Base-by-base conservation (phyloP, 2,113 vertebrate species). In the Salminus brasiliensis region DNA sequence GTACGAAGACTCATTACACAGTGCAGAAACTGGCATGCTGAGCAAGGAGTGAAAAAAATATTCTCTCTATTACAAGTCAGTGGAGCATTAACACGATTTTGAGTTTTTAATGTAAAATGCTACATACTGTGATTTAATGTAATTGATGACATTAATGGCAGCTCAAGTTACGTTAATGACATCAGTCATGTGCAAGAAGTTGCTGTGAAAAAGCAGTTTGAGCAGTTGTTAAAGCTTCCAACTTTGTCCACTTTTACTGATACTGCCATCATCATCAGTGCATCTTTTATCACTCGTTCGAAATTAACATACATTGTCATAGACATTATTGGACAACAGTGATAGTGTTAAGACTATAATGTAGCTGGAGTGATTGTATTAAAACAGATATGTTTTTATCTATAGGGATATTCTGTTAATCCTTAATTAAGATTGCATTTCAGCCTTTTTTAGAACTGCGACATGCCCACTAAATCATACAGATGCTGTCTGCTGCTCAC, bases 401-500 rank as follows among this genome's bases (percentile, higher is more conserved):
- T 53, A 6, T 23, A 7, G 1, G 6, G 4, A 55, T 10, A 11
- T 55, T 55, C 10, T 55, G 52, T 25, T 55, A 10, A 2, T 23
- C 52, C 25, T 55, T 55, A 55, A 55, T 55, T 55, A 55, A 55
- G 52, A 66, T n/a, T 9, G 12, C 34, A 10, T 66, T 39, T 66
- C 7, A n/a, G 23, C 32, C 65, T 76, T 29, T n/a, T 39, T 65
- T 60, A 39, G 32, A 52, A 57, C 68, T 34, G 5, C 15, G 27
- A 49, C 43, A 12, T 80, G 52, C 43, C 21, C 29, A 49, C 36
- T 30, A 72, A 39, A 52, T 53, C 13, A 55, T 66, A 66, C 62
- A 80, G 71, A 80, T 81, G 57, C 72, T 68, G 39, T 75, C 86
- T 85, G 70, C 82, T 70, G 79, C 63, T 83, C 77, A 86, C 59